Base-by-base conservation (phyloP, 2,888 invertebrate genomes). In the Gymnocheta viridis region DNA sequence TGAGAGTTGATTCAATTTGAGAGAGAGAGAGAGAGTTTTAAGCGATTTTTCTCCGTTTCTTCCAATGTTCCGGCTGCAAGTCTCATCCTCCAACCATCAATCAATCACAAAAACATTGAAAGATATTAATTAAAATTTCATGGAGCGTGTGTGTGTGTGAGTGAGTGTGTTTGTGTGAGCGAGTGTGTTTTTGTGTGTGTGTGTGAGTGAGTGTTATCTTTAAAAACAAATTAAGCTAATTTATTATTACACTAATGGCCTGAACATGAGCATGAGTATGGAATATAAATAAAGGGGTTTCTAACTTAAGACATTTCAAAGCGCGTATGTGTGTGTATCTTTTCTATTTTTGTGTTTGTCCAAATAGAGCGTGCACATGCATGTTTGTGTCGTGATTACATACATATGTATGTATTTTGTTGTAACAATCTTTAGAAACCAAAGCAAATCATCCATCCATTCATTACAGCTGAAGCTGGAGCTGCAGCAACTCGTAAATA, bases 401-500 rank as follows among this genome's bases (percentile, higher is more conserved):
- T 49, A 51, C 54, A 24, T 27, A n/a, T n/a, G n/a, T n/a, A n/a
- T n/a, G n/a, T n/a, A n/a, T n/a, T n/a, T n/a, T n/a, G 62, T 24
- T 29, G 51, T 22, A 27, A 66, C 38, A 32, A 27, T 17, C 44
- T 38, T 4, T 54, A 9, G 24, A 47, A 47, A 56, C 74, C 14
- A 27, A 29, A 29, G 4, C 56, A 1, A 47, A n/a, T 14, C 19
- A 6, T 4, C 35, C n/a, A 54, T 6, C 56, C 35, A 47, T 54
- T 27, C 38, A 54, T 60, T 41, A 24, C 10, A 12, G 1, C n/a
- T 9, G 1, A 27, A 67, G 14, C 14, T 14, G 24, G 54, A 29
- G n/a, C 77, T 38, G 22, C 38, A 44, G 54, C 38, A 72, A 69
- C 41, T 74, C 84, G 80, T 84, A 84, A 84, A 84, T 81, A 84